Evolutionary conservation across 2,888 invertebrate species (phyloP), one percentile per base, ranked within the genome.

Genomic region (Eupsilia transversa): DNA sequence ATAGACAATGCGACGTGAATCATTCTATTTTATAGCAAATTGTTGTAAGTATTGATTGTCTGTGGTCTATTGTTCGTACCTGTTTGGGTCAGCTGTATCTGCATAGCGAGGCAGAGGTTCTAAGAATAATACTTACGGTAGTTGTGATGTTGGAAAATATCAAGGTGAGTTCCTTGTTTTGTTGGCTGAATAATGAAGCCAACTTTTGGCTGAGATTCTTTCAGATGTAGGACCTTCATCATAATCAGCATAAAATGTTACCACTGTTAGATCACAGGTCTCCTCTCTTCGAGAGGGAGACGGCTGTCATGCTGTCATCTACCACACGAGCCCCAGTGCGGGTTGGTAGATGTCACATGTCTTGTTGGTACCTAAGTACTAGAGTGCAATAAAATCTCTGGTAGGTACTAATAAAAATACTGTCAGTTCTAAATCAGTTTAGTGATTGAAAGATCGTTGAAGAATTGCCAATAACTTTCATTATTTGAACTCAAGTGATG

Each of bases 1-100:
- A 86, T 88, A 84, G 77, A 88, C 89, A 89, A 89, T 89, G 83
- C 64, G 77, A 64, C 76, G 80, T 89, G 89, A 89, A 89, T 89
- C 89, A 89, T 83, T 82, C 67, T 80, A 59, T 78, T 86, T 87
- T 88, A 88, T 88, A 78, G 85, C 82, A 83, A 80, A 83, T 83
- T 83, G 85, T 83, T 79, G 72, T 54, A 33, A 38, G 68, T 67
- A 82, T 69, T 78, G 74, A 79, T 70, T 49, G 79, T 59, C 74
- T 74, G 77, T 79, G 84, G 74, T 68, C 83, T 77, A 87, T 86
- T 86, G 88, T 87, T 74, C 27, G 46, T 30, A 52, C 63, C 35
- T 74, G 72, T 83, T 77, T 86, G 71, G 79, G 74, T 73, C 79
- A 77, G 49, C 61, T 79, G 77, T 76, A 85, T 86, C 78, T 80